A percentile compares a stretch with the other conserved stretches of the same genome.
Evolutionary conservation across 2,888 invertebrate genomes (phyloP).

Genomic region (Drosophila greeni): DNA sequence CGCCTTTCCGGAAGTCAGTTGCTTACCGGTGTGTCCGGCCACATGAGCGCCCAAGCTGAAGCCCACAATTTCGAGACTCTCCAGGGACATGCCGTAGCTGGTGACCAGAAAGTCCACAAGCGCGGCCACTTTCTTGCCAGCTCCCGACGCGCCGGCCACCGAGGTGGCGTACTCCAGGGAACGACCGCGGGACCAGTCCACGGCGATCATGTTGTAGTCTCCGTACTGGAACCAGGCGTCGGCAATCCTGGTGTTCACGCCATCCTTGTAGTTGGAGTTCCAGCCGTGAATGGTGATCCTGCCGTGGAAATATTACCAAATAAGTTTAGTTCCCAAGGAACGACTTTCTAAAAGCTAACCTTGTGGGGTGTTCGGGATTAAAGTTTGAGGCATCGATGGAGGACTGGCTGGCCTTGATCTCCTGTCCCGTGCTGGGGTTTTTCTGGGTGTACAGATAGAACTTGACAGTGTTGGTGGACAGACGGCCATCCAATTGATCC

Average conservation of each 20-base stretch:
- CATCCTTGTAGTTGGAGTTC: constrained; percentile 81
- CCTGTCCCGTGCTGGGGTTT: constrained; percentile 53
- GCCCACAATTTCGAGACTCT: constrained; percentile 80
- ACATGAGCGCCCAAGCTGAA: constrained; percentile 83
- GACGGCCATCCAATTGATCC: constrained; percentile 31
- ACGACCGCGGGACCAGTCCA: constrained; percentile 82
- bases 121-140: constrained; percentile 67
- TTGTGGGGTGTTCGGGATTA: constrained; percentile 51
- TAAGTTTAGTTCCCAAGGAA: neutral
- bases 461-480: constrained; percentile 53
- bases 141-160: constrained; percentile 75
- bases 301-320: neutral
- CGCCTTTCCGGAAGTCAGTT: constrained; percentile 80
- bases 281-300: constrained; percentile 81
- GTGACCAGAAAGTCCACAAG: constrained; percentile 78
- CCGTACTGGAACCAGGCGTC: constrained; percentile 80
- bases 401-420: constrained; percentile 41
- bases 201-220: constrained; percentile 82
- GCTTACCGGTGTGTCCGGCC: constrained; percentile 82
- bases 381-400: constrained; percentile 58
- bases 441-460: constrained; percentile 68
- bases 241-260: constrained; percentile 64
- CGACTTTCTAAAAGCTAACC: constrained; percentile 14
- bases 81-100: constrained; percentile 79
- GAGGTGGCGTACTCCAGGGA: constrained; percentile 82